Base-by-base conservation (phyloP, 2,113 vertebrate genomes). In the Mionectes macconnelli region DNA sequence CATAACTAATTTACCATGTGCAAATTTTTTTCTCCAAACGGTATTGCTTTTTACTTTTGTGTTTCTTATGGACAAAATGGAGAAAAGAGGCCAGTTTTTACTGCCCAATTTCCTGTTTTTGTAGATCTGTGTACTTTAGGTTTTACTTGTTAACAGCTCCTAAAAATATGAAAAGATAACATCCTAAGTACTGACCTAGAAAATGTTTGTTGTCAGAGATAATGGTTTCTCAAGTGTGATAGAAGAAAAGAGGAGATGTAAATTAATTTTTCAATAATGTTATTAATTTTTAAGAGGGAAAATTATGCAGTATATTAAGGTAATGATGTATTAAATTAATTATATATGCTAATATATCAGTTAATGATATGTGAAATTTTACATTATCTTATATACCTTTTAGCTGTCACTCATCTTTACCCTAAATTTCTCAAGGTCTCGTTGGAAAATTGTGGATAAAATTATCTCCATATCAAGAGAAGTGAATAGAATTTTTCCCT, bases 381-480 rank as follows among this genome's bases (percentile, higher is more conserved):
- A 40, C 25, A 50, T 93, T 57, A 84, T 66, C 14, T 77, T 90
- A 62, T 42, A 52, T 80, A 79, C 19, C 57, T 95, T 68, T n/a
- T 52, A 79, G 27, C 25, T 89, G 79, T 7, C 49, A 50, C 20
- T 94, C 22, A 30, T 82, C 22, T 75, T 89, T 69, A 87, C 13
- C 17, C 64, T 89, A 75, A 70, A 87, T 95, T 96, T 94, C 47
- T 96, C 42, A 90, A 82, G 62, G 35, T 87, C 85, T 78, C 42
- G 66, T 40, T 82, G 77, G 53, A 92, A 96, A 92, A 84, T 35
- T 73, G 44, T 60, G 21, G 33, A 40, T 90, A 39, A 40, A 89
- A 94, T 94, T 74, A 72, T 88, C 56, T 92, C 57, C 81, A 42
- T 79, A 49, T 87, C 25, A 76, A 66, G n/a, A 92, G 47, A 74